These are phyloP conservation scores for Aeoliscus strigatus DNA, from an alignment of 2,797 vertebrate genomes.

Conservation along the genomic window DNA sequence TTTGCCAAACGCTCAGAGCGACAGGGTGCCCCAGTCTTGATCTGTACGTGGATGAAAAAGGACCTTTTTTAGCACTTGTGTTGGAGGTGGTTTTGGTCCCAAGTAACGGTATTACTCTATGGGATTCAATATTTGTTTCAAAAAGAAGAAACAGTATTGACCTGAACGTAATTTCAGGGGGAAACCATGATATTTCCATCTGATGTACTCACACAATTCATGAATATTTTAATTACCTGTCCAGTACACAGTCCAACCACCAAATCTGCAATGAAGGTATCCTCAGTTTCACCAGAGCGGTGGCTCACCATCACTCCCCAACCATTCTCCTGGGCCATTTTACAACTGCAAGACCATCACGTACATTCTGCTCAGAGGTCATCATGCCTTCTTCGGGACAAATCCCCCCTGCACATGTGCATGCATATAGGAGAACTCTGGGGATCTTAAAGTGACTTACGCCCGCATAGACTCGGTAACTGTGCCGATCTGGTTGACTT, in stretches of 20 bases:
- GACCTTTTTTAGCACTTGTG: no score
- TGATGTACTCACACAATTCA: no score
- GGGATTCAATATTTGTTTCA: no score
- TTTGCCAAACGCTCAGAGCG: conserved; percentile 95
- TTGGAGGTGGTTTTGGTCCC: no score
- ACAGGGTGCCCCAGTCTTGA: conserved; percentile 95
- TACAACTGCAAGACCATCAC: conserved; percentile 75
- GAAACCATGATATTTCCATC: no score
- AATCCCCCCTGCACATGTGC: no score
- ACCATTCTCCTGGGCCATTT: conserved; percentile 89
- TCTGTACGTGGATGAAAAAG: conserved; percentile 68
- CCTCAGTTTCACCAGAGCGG: conserved; percentile 95
- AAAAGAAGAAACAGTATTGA: no score
- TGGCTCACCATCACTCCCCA: conserved; percentile 99
- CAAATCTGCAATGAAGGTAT: conserved; percentile 95
- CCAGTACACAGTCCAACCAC: conserved; percentile 95
- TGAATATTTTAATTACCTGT: conserved; percentile 74
- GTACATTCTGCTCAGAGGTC: no score
- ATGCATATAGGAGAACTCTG: no score
- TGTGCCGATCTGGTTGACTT: conserved; percentile 95
- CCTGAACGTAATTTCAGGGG: no score
- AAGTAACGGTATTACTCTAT: no score
- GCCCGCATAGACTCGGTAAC: conserved; percentile 91
- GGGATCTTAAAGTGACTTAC: conserved; percentile 65
- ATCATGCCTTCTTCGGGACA: no score